phyloP scores from a whole-genome alignment of 1,140 invertebrate species.

The Trypoxylus dichotomus region DNA sequence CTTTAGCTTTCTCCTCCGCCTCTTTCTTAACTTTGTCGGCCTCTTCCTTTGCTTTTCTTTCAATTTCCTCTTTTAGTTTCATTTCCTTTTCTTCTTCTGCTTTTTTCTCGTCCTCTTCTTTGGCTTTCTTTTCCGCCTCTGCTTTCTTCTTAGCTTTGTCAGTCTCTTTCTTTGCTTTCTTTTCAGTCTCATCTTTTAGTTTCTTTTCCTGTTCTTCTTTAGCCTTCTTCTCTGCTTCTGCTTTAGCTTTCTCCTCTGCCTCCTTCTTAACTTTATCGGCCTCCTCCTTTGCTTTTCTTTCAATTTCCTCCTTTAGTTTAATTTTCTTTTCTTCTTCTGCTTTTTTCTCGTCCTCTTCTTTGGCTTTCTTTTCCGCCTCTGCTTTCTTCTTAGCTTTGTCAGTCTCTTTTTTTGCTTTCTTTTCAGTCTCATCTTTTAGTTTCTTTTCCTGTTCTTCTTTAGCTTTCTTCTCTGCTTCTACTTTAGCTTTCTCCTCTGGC shows the following conservation, averaged over 20 bases:
- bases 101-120: conserved; percentile 48
- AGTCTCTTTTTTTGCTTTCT: conserved; percentile 34
- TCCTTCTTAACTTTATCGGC: no score
- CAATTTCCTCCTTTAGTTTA: conserved; percentile 34
- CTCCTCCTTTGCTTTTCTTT: conserved; percentile 39
- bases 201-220: conserved; percentile 38
- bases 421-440: conserved; percentile 30
- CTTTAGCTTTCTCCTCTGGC: conserved; percentile 11
- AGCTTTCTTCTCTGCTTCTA: conserved; percentile 32
- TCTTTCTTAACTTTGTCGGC: conserved; percentile 49
- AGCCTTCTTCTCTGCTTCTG: conserved; percentile 46
- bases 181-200: conserved; percentile 38
- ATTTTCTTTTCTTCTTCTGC: conserved; percentile 35
- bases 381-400: conserved; percentile 32
- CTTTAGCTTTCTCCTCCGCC: conserved; percentile 26
- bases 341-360: conserved; percentile 32
- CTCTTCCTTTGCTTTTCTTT: conserved; percentile 38
- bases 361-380: conserved; percentile 25
- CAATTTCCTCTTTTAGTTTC: conserved; percentile 38
- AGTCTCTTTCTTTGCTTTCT: conserved; percentile 51
- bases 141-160: conserved; percentile 52
- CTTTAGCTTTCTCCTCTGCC: conserved; percentile 33
- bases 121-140: conserved; percentile 39
- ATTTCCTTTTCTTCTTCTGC: conserved; percentile 41
- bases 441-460: conserved; percentile 30